These are phyloP conservation scores for Gymnoscopelus braueri DNA, from an alignment of 2,797 vertebrate genomes.

Conservation along the genomic window DNA sequence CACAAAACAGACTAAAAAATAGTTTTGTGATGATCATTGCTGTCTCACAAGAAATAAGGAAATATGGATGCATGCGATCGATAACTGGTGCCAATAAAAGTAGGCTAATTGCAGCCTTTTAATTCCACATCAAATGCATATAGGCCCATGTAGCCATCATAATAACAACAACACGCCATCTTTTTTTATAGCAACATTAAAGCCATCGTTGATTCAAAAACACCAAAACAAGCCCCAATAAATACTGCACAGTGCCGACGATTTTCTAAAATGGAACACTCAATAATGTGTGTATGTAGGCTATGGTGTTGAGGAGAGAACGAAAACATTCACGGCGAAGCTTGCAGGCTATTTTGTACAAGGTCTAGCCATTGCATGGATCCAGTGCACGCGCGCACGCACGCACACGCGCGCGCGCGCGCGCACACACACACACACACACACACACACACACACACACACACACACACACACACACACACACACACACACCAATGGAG, in stretches of 20 bases:
- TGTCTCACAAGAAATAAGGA: neutral
- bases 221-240: too few species aligned
- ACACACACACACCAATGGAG: constrained; percentile 28
- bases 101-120: neutral
- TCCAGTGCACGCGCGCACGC: too few species aligned
- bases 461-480: constrained; percentile 32
- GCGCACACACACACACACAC: constrained; percentile 2
- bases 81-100: constrained; percentile 14
- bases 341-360: too few species aligned
- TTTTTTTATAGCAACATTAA: neutral
- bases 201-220: too few species aligned
- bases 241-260: too few species aligned
- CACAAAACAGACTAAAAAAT: constrained; percentile 12
- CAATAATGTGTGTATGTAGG: too few species aligned
- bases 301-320: too few species aligned
- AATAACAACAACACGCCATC: constrained; percentile 1
- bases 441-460: constrained; percentile 23
- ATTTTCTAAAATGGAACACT: too few species aligned
- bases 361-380: too few species aligned
- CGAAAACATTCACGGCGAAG: too few species aligned
- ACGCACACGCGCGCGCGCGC: too few species aligned
- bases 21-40: neutral
- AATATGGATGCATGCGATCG: constrained; percentile 7
- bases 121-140: neutral
- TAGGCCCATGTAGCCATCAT: neutral